Percentiles rank a stretch among this genome's conserved stretches.
phyloP scores from a whole-genome alignment of 2,888 invertebrate species.

The Bedellia somnulentella region DNA sequence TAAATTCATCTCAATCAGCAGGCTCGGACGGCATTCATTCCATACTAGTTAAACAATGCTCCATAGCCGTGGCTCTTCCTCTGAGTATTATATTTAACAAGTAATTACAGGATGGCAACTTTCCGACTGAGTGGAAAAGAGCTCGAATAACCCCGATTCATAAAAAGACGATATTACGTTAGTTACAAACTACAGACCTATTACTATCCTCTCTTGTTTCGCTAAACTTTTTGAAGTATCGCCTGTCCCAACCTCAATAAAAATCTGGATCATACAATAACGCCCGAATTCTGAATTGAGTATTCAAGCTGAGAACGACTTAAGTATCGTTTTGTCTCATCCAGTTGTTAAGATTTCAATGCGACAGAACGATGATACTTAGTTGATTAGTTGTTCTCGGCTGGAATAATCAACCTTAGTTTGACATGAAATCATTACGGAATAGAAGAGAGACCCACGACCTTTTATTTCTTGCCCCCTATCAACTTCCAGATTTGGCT shows the following conservation, averaged over 20 bases:
- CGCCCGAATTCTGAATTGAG: too few species aligned
- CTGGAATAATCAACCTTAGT: too few species aligned
- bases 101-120: neutral
- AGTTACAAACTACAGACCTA: constrained; percentile 10
- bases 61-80: constrained; percentile 1
- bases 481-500: too few species aligned
- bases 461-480: too few species aligned
- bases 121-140: constrained; percentile 7
- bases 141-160: constrained; percentile 11
- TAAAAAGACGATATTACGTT: constrained; percentile 6
- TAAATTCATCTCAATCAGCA: constrained; percentile 5
- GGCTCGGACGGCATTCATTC: constrained; percentile 8
- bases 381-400: too few species aligned
- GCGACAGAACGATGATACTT: too few species aligned
- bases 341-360: too few species aligned
- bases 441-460: too few species aligned
- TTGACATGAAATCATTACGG: too few species aligned
- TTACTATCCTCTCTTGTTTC: constrained; percentile 9
- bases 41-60: constrained; percentile 1
- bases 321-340: too few species aligned
- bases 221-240: constrained; percentile 11
- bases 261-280: neutral
- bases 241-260: constrained; percentile 3
- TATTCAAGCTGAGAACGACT: too few species aligned
- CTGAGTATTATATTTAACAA: constrained; percentile 1